Evolutionary conservation across 2,888 invertebrate genomes (phyloP).

Genomic region (Amblyjoppa fuscipennis): DNA sequence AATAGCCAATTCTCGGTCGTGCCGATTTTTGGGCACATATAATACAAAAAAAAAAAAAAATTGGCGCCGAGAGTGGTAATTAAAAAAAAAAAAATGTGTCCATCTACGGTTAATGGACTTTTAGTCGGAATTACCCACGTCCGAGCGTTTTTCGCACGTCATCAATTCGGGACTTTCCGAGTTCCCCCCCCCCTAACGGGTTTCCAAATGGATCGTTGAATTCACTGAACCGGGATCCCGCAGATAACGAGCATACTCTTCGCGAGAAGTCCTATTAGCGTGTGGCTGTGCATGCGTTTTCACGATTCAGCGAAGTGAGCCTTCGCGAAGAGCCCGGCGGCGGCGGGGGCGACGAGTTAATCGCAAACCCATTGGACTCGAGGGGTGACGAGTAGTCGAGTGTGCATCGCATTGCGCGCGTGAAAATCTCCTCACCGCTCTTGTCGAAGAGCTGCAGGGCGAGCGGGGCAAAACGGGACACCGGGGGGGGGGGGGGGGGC

Average conservation of each 20-base stretch:
- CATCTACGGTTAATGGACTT: not conserved
- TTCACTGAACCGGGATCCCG: slow-evolving; percentile 51
- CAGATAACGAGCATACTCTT: slow-evolving; percentile 46
- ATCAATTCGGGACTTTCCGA: not conserved
- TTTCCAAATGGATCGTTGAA: slow-evolving; percentile 13
- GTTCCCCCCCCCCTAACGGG: not conserved
- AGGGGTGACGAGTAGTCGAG: slow-evolving; percentile 50
- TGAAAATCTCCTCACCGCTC: not conserved
- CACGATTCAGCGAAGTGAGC: slow-evolving; percentile 39
- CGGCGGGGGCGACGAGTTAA: slow-evolving; percentile 26
- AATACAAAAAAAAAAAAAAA: too few relatives aligned
- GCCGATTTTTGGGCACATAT: too few relatives aligned
- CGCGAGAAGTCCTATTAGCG: slow-evolving; percentile 64
- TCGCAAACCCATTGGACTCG: slow-evolving; percentile 49
- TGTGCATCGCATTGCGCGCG: slow-evolving; percentile 1
- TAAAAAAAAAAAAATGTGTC: not conserved
- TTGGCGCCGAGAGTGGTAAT: not conserved
- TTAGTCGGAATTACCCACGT: not conserved
- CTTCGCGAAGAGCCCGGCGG: not conserved
- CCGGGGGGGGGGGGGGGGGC: too few relatives aligned
- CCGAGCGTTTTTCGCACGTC: not conserved
- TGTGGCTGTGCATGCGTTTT: slow-evolving; percentile 42
- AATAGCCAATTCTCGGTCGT: too few relatives aligned
- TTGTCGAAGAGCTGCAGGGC: not conserved
- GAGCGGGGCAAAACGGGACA: not conserved